A percentile compares a stretch with the other conserved stretches of the same genome.
Conservation (phyloP, 2,113 vertebrate genomes). For the Ancistrus triradiatus region DNA sequence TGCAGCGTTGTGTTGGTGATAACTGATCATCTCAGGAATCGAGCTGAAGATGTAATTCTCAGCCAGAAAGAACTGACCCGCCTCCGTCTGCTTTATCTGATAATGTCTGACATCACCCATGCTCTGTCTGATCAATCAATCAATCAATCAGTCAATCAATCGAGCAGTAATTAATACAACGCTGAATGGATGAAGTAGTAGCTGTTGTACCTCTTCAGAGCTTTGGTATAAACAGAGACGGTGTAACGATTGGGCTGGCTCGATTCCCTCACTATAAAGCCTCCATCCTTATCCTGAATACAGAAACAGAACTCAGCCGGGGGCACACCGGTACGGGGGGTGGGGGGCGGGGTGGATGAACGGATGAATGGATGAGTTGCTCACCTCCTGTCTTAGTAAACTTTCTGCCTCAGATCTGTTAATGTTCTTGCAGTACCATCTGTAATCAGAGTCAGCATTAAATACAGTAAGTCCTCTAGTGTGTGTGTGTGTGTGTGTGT, state of each 20-base stretch:
- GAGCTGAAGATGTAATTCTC: constrained; percentile 76
- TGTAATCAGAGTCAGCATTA: too few species aligned
- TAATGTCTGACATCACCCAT: constrained; percentile 75
- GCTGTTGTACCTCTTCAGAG: constrained; percentile 60
- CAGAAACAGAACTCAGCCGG: not conserved
- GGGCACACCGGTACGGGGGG: too few species aligned
- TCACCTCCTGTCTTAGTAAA: constrained; percentile 80
- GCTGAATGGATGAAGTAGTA: not conserved
- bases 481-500: not conserved
- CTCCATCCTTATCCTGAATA: constrained; percentile 76
- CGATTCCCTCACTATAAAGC: constrained; percentile 84
- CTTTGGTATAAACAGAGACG: constrained; percentile 73
- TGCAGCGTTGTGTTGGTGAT: constrained; percentile 83
- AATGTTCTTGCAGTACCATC: constrained; percentile 85
- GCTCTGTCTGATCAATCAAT: constrained; percentile 12
- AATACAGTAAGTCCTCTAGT: not conserved
- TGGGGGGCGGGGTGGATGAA: too few species aligned
- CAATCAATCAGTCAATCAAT: not conserved
- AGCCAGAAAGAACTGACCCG: constrained; percentile 72
- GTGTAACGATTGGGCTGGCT: constrained; percentile 78
- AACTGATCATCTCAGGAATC: constrained; percentile 76
- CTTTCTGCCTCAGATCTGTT: constrained; percentile 80
- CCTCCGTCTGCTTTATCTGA: constrained; percentile 74
- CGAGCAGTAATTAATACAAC: not conserved
- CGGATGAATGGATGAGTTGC: not conserved